Evolutionary conservation across 1,140 invertebrate species (phyloP), one percentile per base, ranked within the genome.

Genomic region (Octopus sinensis): DNA sequence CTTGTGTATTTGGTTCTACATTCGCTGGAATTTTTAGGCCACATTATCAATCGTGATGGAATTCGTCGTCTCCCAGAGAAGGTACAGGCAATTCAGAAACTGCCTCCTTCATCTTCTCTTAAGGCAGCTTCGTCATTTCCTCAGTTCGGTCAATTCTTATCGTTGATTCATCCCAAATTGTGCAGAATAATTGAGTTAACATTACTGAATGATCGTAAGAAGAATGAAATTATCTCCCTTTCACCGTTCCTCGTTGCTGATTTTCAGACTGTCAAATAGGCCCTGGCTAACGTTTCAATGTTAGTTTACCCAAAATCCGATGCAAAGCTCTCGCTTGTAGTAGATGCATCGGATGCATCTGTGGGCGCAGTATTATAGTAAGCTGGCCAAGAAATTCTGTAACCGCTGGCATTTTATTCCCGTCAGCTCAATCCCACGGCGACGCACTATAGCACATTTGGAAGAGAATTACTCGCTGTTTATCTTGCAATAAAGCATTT

Each of bases 381-480:
- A n/a, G 1, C 12, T 68, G 62, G 12, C n/a, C 62, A n/a, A 3
- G 12, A 12, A 12, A 68, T 13, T n/a, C 12, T n/a, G 12, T 0
- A 68, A 68, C 62, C 62, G 12, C n/a, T 68, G 1, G 3, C 62
- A 68, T 68, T 68, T n/a, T 68, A 12, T n/a, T 68, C 62, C 62
- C 12, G n/a, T 0, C 12, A 68, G n/a, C 3, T 68, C 1, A 68
- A n/a, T 1, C 12, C 12, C 9, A 12, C 79, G 4, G 56, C 73
- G 53, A 79, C 53, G 1, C 53, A 68, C n/a, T 78, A 81, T 75
- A 78, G 53, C 23, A 86, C 89, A 4, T 92, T 90, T 84, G 91
- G 92, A 81, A 80, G 90, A 6, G 91, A 93, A 84, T 83, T 92
- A 2, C 79, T 92, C 6, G 92, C 90, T 0, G 89, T 91, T 43